A percentile compares a stretch with the other conserved stretches of the same genome.
Evolutionary conservation across 2,888 invertebrate species (phyloP).

Genomic region (Pedicia rivosa): DNA sequence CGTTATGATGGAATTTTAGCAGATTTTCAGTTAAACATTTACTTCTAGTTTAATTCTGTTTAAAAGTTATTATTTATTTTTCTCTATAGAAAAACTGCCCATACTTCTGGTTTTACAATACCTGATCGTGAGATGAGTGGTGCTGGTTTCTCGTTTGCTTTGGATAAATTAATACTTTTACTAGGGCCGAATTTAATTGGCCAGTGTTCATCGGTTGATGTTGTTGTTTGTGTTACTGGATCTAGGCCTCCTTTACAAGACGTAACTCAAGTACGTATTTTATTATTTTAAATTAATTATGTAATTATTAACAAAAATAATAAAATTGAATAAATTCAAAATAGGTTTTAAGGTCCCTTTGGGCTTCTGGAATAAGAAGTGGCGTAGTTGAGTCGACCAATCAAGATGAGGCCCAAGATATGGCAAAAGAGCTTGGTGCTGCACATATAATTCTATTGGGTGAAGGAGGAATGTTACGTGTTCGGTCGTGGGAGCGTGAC

Average conservation of each 20-base stretch:
- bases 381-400: conserved; percentile 42
- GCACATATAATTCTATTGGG: conserved; percentile 41
- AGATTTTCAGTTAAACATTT: conserved; percentile 41
- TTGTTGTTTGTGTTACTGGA: conserved; percentile 50
- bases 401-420: conserved; percentile 48
- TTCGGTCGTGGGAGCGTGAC: conserved; percentile 45
- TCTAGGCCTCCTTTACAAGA: conserved; percentile 37
- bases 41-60: background rate
- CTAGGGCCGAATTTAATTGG: conserved; percentile 36
- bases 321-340: conserved; percentile 14
- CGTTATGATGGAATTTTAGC: conserved; percentile 72
- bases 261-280: conserved; percentile 30
- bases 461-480: conserved; percentile 25
- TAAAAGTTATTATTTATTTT: conserved; percentile 5
- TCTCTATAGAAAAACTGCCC: conserved; percentile 24
- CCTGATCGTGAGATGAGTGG: conserved; percentile 33
- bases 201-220: conserved; percentile 40
- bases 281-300: background rate
- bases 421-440: conserved; percentile 41
- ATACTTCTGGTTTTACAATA: conserved; percentile 23
- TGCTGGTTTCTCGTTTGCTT: conserved; percentile 70
- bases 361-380: conserved; percentile 52
- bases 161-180: conserved; percentile 58
- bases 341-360: conserved; percentile 41
- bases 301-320: background rate